phyloP scores from a whole-genome alignment of 2,113 vertebrate genomes.

The Cettia cetti region DNA sequence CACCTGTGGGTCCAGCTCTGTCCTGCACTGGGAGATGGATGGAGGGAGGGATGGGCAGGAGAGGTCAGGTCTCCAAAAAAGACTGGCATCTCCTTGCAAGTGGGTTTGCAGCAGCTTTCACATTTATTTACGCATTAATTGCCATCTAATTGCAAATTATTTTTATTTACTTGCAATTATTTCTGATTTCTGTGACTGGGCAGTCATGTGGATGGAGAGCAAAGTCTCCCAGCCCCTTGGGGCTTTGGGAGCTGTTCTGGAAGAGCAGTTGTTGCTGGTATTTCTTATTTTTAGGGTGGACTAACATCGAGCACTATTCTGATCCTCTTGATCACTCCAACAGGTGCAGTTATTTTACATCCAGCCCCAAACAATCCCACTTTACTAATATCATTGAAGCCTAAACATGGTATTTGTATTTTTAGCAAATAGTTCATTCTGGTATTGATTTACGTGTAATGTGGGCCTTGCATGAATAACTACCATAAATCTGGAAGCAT shows the following conservation, averaged over 20 bases:
- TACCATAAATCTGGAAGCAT: constrained; percentile 18
- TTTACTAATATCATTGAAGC: background rate
- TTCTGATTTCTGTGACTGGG: background rate
- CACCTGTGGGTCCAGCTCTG: background rate
- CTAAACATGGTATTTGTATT: constrained; percentile 50
- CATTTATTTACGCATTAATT: background rate
- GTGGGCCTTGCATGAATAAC: constrained; percentile 44
- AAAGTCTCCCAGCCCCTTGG: background rate
- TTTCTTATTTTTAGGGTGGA: background rate
- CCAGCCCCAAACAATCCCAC: background rate
- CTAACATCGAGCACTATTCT: background rate
- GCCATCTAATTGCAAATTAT: background rate
- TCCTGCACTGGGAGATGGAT: background rate
- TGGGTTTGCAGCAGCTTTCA: constrained; percentile 23
- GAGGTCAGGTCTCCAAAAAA: background rate
- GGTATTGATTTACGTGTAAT: constrained; percentile 53
- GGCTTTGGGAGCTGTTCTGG: background rate
- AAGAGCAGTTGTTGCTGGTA: background rate
- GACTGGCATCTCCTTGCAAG: background rate
- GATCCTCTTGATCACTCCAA: background rate
- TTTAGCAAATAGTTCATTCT: constrained; percentile 64
- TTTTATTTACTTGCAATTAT: background rate
- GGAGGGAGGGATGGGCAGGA: background rate
- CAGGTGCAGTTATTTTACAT: constrained; percentile 11
- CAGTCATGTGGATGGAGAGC: background rate